Evolutionary conservation across 2,797 vertebrate genomes (phyloP).

Genomic region (Pelobates cultripes): DNA sequence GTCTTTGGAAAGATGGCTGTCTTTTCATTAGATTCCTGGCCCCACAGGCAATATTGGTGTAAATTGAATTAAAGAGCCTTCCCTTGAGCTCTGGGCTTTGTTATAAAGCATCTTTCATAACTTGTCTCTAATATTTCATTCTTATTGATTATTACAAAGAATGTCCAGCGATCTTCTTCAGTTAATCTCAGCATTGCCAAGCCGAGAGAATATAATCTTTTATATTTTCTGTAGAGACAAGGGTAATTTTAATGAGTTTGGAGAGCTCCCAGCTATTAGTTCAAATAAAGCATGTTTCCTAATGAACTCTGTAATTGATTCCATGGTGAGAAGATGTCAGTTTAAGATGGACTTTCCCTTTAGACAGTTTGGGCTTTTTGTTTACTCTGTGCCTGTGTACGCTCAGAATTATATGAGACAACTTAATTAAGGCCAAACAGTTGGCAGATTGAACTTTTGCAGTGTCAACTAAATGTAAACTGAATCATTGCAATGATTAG

Average conservation of each 20-base stretch:
- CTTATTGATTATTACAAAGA: not conserved
- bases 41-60: not conserved
- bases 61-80: not conserved
- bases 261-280: constrained; percentile 3
- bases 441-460: not conserved
- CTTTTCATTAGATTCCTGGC: not conserved
- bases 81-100: not conserved
- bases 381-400: not conserved
- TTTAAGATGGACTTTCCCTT: not conserved
- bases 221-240: not conserved
- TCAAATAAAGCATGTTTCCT: not conserved
- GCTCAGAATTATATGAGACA: not conserved
- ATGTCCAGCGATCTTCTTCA: not conserved
- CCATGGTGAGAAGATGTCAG: not conserved
- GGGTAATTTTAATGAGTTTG: constrained; percentile 3
- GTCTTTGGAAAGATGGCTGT: too few species aligned
- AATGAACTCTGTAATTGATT: constrained; percentile 20
- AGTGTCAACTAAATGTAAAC: not conserved
- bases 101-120: not conserved
- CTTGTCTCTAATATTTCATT: not conserved
- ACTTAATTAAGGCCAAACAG: not conserved
- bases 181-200: constrained; percentile 1
- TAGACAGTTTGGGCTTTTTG: not conserved
- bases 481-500: not conserved
- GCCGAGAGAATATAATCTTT: not conserved